Base-by-base conservation (phyloP, 1,140 invertebrate species). In the Druon quercuslanigerum region DNA sequence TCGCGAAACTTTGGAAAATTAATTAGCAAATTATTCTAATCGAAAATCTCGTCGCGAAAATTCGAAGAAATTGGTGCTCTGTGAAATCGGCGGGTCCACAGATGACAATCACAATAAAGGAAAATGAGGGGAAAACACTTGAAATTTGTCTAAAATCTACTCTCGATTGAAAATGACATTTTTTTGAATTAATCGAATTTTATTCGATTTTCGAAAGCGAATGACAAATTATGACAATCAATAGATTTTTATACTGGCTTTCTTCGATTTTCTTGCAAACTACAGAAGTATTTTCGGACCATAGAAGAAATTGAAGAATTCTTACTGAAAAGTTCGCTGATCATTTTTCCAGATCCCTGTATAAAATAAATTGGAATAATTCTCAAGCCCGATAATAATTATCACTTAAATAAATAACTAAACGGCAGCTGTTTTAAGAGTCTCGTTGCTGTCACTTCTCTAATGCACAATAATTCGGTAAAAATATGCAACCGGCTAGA, bases 1-100 rank as follows among this genome's bases (percentile, higher is more conserved):
- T 66, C 60, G 60, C 60, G 60, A 66, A 66, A 66, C 60, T 66
- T 66, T 66, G 13, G 14, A 66, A 66, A 66, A 66, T n/a, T 13
- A 12, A 40, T 8, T 13, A n/a, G 16, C 1, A 40, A 66, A 16
- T 40, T 2, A 33, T 40, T 66, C 25, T 33, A 16, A 33, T 40
- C 9, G 14, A 66, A 17, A 54, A 66, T 33, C 14, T 33, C 14
- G 25, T 40, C 60, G 16, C 60, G 60, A 66, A 66, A 66, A 66
- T 66, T 40, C 50, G 19, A 20, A 19, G 50, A 72, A 72, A 71
- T 50, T n/a, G 17, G 6, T 72, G 46, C 20, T 19, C 2, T 54
- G 51, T 11, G 25, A 40, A 33, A 57, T 74, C 33, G 16, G 54
- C 25, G 6, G 51, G 54, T n/a, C 11, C 50, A 66, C 25, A 40